Percentiles rank a stretch among this genome's conserved stretches.
These are phyloP conservation scores for Litoditis marina DNA, from an alignment of 2,888 invertebrate species.

Conservation along the genomic window DNA sequence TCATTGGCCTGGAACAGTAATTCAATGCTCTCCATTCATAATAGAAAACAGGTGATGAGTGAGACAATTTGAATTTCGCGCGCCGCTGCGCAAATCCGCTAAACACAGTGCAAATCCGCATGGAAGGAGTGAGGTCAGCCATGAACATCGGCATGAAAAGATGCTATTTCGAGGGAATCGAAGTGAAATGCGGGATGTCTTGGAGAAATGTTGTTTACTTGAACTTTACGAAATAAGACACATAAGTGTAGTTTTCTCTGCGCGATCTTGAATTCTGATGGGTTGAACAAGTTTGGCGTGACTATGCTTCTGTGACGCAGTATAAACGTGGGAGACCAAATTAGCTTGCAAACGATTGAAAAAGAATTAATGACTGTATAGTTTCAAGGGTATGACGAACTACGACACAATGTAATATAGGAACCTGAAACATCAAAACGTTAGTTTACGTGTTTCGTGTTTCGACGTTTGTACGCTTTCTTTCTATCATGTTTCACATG, in stretches of 20 bases:
- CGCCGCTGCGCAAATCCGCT: conserved; percentile 11
- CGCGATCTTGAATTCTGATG: background rate
- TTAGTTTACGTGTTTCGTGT: too few relatives aligned
- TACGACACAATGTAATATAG: too few relatives aligned
- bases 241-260: too few relatives aligned
- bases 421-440: too few relatives aligned
- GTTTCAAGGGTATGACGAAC: background rate
- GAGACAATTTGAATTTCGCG: conserved; percentile 7
- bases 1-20: too few relatives aligned
- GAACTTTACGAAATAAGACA: too few relatives aligned
- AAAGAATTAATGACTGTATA: background rate
- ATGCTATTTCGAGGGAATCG: too few relatives aligned
- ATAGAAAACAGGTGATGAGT: conserved; percentile 6
- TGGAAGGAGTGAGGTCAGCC: conserved; percentile 4
- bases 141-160: conserved; percentile 1
- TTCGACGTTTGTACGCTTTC: too few relatives aligned
- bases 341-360: background rate
- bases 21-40: background rate
- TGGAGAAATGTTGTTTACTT: too few relatives aligned
- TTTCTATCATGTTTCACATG: too few relatives aligned
- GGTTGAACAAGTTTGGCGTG: background rate
- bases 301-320: background rate
- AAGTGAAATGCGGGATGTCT: too few relatives aligned
- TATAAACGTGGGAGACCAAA: background rate
- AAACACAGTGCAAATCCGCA: conserved; percentile 14